Conservation (phyloP, 2,113 vertebrate genomes). For the Lepisosteus oculatus region DNA sequence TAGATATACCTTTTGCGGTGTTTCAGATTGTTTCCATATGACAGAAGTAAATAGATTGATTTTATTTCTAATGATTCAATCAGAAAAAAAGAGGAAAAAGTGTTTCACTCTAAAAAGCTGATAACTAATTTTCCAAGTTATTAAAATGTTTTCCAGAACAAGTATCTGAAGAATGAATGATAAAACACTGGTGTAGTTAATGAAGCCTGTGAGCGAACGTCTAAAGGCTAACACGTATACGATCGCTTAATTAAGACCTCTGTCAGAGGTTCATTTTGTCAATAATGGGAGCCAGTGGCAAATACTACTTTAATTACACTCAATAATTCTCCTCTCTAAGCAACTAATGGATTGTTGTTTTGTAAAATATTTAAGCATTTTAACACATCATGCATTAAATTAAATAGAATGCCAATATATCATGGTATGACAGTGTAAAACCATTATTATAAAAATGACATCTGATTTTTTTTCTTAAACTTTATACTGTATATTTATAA, state of each 20-base stretch:
- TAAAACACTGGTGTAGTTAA: slow-evolving; percentile 45
- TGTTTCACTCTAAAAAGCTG: too few relatives aligned
- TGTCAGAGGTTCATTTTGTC: slow-evolving; percentile 48
- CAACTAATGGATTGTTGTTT: slow-evolving; percentile 4
- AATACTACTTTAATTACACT: slow-evolving; percentile 52
- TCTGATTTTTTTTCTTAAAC: too few relatives aligned
- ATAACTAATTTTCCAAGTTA: too few relatives aligned
- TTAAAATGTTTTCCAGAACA: slow-evolving; percentile 29
- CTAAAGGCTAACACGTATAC: slow-evolving; percentile 44
- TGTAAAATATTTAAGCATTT: slow-evolving; percentile 10
- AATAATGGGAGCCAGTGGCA: slow-evolving; percentile 37
- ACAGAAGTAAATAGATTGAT: too few relatives aligned
- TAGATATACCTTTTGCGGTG: too few relatives aligned
- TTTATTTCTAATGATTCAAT: too few relatives aligned
- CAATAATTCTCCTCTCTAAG: slow-evolving; percentile 27
- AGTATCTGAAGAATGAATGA: slow-evolving; percentile 48
- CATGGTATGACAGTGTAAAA: too few relatives aligned
- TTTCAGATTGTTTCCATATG: too few relatives aligned
- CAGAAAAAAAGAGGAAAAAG: too few relatives aligned
- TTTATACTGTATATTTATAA: too few relatives aligned
- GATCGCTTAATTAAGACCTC: slow-evolving; percentile 42
- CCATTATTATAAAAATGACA: too few relatives aligned
- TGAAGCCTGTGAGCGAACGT: slow-evolving; percentile 46
- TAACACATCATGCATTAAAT: slow-evolving; percentile 6
- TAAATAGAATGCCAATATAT: not conserved